These are phyloP conservation scores for Ascidia mentula DNA, from an alignment of 23 tunicate genomes.

Conservation along the genomic window DNA sequence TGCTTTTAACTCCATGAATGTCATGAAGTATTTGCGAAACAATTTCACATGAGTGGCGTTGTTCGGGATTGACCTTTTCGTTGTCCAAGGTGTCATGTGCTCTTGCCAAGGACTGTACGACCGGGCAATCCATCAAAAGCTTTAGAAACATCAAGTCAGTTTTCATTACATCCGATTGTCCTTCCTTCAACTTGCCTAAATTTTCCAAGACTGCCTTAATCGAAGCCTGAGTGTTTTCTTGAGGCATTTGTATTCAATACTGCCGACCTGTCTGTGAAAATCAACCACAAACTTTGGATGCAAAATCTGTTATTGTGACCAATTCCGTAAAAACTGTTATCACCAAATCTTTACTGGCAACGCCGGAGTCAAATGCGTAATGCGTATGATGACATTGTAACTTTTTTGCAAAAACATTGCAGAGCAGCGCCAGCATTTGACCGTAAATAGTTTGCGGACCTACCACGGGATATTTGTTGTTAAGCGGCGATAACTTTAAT, in stretches of 20 bases:
- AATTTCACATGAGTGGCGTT: conserved; percentile 11
- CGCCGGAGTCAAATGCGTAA: too few species aligned
- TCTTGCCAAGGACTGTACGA: conserved; percentile 63
- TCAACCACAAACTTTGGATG: too few species aligned
- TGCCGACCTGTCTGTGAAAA: too few species aligned
- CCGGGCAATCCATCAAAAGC: conserved; percentile 49
- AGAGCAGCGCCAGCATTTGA: too few species aligned
- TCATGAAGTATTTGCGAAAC: conserved; percentile 26
- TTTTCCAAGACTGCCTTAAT: conserved; percentile 25
- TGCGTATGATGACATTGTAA: too few species aligned
- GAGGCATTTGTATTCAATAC: conserved; percentile 4
- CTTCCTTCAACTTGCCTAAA: background rate
- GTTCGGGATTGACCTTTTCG: background rate
- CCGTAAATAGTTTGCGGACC: too few species aligned
- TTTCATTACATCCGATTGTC: background rate
- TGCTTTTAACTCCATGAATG: background rate
- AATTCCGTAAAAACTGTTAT: too few species aligned
- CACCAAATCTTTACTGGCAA: too few species aligned
- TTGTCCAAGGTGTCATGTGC: conserved; percentile 41
- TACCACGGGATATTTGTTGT: too few species aligned
- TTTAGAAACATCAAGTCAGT: conserved; percentile 31
- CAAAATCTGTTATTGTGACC: too few species aligned
- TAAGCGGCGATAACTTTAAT: too few species aligned
- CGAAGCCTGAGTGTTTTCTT: background rate
- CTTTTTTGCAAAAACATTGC: too few species aligned